Evolutionary conservation across 2,113 vertebrate genomes (phyloP).

Genomic region (Cavia porcellus): DNA sequence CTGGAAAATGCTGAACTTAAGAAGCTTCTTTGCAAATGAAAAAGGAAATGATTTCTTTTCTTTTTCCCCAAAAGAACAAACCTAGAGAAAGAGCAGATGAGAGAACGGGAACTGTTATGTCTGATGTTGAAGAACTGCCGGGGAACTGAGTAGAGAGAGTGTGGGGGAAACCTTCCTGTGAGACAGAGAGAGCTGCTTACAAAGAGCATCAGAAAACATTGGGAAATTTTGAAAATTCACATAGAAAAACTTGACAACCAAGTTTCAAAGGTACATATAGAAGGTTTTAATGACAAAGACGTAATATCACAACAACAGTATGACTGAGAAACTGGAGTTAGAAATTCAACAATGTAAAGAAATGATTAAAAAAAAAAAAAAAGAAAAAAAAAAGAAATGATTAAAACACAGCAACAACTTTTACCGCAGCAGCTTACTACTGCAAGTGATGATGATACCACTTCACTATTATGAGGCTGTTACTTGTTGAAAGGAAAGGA

Average conservation of each 20-base stretch:
- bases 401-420: too few relatives aligned
- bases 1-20: conserved; percentile 97
- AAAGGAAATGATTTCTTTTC: conserved; percentile 96
- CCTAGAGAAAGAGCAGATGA: conserved; percentile 90
- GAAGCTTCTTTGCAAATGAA: conserved; percentile 98
- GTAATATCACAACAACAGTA: too few relatives aligned
- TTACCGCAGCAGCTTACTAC: too few relatives aligned
- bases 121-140: conserved; percentile 92
- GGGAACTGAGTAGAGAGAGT: conserved; percentile 91
- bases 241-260: conserved; percentile 96
- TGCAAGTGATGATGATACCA: too few relatives aligned
- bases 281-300: too few relatives aligned
- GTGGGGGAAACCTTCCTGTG: conserved; percentile 95
- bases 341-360: too few relatives aligned
- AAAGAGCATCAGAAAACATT: conserved; percentile 97
- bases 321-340: too few relatives aligned
- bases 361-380: too few relatives aligned
- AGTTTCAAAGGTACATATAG: conserved; percentile 86
- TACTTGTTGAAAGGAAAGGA: too few relatives aligned
- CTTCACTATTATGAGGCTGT: too few relatives aligned
- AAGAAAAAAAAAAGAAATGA: too few relatives aligned
- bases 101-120: conserved; percentile 88
- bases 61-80: conserved; percentile 91
- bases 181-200: conserved; percentile 94
- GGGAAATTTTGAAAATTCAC: conserved; percentile 96